Evolutionary conservation across 2,888 invertebrate species (phyloP).

Genomic region (Leptinotarsa rubiginosa): DNA sequence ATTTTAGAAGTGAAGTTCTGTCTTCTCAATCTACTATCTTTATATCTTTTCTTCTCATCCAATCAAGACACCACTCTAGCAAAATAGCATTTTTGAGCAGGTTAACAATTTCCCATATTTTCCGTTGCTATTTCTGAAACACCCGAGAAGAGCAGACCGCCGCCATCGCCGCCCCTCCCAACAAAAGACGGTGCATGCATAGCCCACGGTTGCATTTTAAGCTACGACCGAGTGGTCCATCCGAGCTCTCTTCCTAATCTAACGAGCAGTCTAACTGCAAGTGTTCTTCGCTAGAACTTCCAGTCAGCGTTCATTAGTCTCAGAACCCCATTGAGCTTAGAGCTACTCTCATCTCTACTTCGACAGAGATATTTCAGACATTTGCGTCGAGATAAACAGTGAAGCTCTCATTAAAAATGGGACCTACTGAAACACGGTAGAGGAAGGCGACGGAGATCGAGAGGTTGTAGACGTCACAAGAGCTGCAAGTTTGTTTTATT

Average conservation of each 20-base stretch:
- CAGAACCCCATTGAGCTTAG: constrained; percentile 22
- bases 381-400: constrained; percentile 22
- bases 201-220: constrained; percentile 22
- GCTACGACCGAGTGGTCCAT: constrained; percentile 3
- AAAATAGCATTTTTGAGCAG: not conserved
- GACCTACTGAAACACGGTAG: not conserved
- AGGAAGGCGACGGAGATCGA: not conserved
- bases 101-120: not conserved
- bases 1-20: too few relatives aligned
- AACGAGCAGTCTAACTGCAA: constrained; percentile 29
- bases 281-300: constrained; percentile 27
- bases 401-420: constrained; percentile 25
- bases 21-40: too few relatives aligned
- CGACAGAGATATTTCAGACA: constrained; percentile 13
- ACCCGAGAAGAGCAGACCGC: constrained; percentile 3
- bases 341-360: constrained; percentile 17
- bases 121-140: constrained; percentile 4
- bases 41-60: too few relatives aligned
- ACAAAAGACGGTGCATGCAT: constrained; percentile 7
- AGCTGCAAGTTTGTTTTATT: not conserved
- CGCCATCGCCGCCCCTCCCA: constrained; percentile 1
- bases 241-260: constrained; percentile 21
- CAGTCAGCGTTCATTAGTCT: constrained; percentile 27
- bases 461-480: not conserved
- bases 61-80: too few relatives aligned